Evolutionary conservation across 1,140 invertebrate genomes (phyloP).

Genomic region (Lineus longissimus): DNA sequence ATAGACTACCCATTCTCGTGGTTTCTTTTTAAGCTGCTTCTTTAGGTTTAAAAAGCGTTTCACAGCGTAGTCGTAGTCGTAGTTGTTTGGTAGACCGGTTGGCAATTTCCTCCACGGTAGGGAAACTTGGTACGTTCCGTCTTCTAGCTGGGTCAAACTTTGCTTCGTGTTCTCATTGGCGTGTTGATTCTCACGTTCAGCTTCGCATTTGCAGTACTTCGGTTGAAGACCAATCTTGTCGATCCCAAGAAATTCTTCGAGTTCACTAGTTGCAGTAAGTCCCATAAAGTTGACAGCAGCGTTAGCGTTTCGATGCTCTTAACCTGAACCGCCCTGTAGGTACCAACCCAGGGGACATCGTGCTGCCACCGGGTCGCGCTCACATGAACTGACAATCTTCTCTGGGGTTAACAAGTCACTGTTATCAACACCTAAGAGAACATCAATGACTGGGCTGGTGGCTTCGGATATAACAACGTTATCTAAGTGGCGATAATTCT

Average conservation of each 20-base stretch:
- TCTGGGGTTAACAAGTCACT: not conserved
- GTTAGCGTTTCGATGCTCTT: not conserved
- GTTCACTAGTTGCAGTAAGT: not conserved
- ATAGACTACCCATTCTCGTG: too few relatives aligned
- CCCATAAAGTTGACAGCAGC: not conserved
- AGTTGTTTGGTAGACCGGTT: not conserved
- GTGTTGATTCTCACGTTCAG: not conserved
- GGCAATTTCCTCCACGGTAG: slow-evolving; percentile 6
- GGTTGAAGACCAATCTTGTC: not conserved
- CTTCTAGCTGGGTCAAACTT: not conserved
- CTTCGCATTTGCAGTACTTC: not conserved
- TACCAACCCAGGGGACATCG: slow-evolving; percentile 2
- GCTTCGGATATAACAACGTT: not conserved
- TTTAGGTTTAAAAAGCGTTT: too few relatives aligned
- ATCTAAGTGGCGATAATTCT: not conserved
- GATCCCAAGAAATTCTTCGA: slow-evolving; percentile 1
- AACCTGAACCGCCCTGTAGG: not conserved
- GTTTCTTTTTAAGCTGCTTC: too few relatives aligned
- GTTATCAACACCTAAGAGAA: not conserved
- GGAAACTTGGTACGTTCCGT: not conserved
- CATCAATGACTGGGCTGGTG: not conserved
- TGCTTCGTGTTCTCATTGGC: not conserved
- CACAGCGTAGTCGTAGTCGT: not conserved
- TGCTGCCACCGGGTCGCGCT: not conserved
- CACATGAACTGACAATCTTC: not conserved